These are phyloP conservation scores for Orthonychiurus folsomi DNA, from an alignment of 2,888 invertebrate genomes.

Conservation along the genomic window DNA sequence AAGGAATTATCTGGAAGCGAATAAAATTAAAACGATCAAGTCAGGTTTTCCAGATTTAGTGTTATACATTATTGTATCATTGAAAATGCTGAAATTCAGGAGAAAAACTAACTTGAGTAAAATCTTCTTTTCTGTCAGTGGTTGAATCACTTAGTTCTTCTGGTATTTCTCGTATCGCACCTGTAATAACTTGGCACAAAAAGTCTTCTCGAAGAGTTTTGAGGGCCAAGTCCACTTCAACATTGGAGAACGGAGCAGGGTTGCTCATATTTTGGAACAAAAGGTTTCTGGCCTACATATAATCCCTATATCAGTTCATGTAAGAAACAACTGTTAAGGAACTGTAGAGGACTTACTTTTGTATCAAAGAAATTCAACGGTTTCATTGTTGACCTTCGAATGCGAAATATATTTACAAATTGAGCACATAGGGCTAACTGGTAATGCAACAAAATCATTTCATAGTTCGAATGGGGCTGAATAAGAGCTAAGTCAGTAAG, in stretches of 20 bases:
- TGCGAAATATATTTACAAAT: conserved; percentile 66
- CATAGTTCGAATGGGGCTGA: conserved; percentile 64
- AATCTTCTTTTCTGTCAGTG: not conserved
- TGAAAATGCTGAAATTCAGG: not conserved
- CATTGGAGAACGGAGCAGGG: conserved; percentile 33
- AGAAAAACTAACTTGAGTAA: not conserved
- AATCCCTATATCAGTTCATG: conserved; percentile 5
- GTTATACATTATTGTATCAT: too few relatives aligned
- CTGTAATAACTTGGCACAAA: conserved; percentile 61
- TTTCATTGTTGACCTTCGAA: conserved; percentile 63
- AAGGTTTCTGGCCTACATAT: conserved; percentile 41
- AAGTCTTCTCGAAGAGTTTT: conserved; percentile 61
- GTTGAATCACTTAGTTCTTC: conserved; percentile 26
- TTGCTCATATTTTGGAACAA: conserved; percentile 48
- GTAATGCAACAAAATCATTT: conserved; percentile 67
- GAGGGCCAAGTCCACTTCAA: conserved; percentile 56
- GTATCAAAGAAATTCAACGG: conserved; percentile 64
- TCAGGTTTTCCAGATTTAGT: too few relatives aligned
- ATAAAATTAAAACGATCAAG: too few relatives aligned
- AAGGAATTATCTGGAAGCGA: conserved; percentile 27
- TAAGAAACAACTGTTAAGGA: conserved; percentile 1
- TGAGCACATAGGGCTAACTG: conserved; percentile 68
- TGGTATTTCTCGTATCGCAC: conserved; percentile 62
- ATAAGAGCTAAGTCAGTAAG: conserved; percentile 69
- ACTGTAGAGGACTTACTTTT: conserved; percentile 47